These are phyloP conservation scores for Paedocypris sp. DNA, from an alignment of 2,113 vertebrate genomes.

Conservation along the genomic window DNA sequence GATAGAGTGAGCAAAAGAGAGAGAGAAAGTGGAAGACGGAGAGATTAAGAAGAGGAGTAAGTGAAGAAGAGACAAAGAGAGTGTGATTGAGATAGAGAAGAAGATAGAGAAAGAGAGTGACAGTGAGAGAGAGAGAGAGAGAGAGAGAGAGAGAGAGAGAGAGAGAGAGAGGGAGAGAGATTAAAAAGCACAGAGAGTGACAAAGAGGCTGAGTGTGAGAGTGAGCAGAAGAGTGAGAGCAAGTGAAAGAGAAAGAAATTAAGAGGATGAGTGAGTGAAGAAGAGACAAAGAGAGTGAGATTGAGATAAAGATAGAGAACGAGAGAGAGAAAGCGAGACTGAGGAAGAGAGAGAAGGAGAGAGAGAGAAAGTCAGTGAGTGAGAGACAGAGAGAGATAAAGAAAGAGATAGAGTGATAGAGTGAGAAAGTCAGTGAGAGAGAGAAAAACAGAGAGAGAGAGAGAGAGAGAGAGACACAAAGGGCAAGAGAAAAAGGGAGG, in stretches of 20 bases:
- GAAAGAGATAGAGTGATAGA: slow-evolving; percentile 35
- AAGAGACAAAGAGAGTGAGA: slow-evolving; percentile 38
- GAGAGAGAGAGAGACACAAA: slow-evolving; percentile 22
- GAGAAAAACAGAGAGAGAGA: no score
- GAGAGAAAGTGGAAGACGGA: no score
- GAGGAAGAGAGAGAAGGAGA: slow-evolving; percentile 36
- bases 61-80: no score
- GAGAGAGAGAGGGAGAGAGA: no score
- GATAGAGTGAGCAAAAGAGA: slow-evolving; percentile 24
- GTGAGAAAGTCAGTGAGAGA: slow-evolving; percentile 19
- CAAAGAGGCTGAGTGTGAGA: no score
- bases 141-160: slow-evolving; percentile 21
- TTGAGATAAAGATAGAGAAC: slow-evolving; percentile 33
- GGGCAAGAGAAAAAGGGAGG: no score
- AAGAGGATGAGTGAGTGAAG: no score
- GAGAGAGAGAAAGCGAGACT: slow-evolving; percentile 22
- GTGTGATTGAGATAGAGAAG: no score
- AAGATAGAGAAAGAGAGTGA: slow-evolving; percentile 18
- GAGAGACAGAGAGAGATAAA: slow-evolving; percentile 29
- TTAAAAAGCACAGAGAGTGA: no score
- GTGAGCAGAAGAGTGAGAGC: slow-evolving; percentile 20
- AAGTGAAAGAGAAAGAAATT: no score
- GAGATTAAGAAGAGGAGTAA: no score
- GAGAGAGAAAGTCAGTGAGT: slow-evolving; percentile 39
- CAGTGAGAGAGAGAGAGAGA: no score